These are phyloP conservation scores for Terrapene triunguis DNA, from an alignment of 2,113 vertebrate genomes.

Conservation along the genomic window DNA sequence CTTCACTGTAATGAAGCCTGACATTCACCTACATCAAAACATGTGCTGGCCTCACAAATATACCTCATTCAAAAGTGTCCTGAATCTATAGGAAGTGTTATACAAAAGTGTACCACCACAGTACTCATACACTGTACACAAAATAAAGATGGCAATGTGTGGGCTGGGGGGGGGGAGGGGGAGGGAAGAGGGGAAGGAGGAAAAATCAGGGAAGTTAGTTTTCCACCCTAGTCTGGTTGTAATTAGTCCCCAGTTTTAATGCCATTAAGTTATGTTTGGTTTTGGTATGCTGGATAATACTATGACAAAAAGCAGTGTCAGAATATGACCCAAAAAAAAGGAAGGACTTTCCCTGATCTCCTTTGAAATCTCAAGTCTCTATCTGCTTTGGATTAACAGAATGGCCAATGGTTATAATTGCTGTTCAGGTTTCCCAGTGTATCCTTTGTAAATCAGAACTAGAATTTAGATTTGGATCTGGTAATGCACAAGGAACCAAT, in stretches of 20 bases:
- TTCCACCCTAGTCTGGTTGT: fast-evolving
- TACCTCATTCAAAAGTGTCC: too few species aligned
- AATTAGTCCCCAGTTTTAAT: neutral
- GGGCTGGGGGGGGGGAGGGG: neutral
- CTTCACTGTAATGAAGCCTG: neutral
- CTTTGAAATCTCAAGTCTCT: neutral
- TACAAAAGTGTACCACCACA: neutral
- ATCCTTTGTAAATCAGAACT: neutral
- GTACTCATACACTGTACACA: neutral
- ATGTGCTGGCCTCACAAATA: too few species aligned
- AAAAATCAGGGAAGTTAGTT: neutral
- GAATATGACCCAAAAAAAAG: neutral
- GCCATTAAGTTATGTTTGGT: neutral
- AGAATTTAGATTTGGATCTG: neutral
- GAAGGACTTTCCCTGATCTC: neutral
- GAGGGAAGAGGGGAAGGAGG: neutral
- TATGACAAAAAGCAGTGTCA: neutral
- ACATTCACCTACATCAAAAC: neutral
- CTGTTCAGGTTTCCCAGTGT: neutral
- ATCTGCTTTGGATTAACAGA: neutral
- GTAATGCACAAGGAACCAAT: neutral
- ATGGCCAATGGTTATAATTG: neutral
- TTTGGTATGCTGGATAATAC: too few species aligned
- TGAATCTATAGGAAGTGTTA: too few species aligned
- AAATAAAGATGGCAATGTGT: neutral